Percentiles rank a stretch among this genome's conserved stretches.
These are phyloP conservation scores for Troides oblongomaculatus DNA, from an alignment of 2,888 invertebrate species.

Conservation along the genomic window DNA sequence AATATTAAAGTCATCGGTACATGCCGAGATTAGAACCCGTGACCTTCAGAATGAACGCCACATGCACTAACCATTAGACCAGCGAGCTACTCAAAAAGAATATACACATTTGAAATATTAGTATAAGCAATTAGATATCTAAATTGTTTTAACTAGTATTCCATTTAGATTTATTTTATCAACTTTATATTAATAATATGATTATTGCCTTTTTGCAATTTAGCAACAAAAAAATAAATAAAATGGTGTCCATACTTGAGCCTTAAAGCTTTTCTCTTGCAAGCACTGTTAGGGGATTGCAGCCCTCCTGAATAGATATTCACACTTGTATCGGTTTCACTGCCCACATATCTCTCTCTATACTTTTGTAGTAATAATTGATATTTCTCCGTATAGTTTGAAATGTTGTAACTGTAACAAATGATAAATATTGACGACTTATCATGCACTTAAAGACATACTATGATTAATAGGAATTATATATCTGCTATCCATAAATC, in stretches of 20 bases:
- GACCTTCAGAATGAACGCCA: no score
- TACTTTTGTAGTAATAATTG: conserved; percentile 84
- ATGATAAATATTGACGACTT: conserved; percentile 2
- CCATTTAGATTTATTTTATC: not conserved
- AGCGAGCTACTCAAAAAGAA: no score
- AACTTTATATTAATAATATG: not conserved
- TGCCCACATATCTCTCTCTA: conserved; percentile 85
- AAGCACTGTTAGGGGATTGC: conserved; percentile 82
- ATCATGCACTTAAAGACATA: not conserved
- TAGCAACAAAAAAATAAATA: not conserved
- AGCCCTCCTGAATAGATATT: conserved; percentile 80
- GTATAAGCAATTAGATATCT: no score
- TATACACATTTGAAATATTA: no score
- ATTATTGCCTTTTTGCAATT: not conserved
- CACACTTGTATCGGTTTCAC: conserved; percentile 85
- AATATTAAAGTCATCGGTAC: no score
- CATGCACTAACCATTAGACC: no score
- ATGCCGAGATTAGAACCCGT: no score
- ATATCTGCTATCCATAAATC: no score
- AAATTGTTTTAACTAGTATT: no score
- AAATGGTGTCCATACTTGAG: conserved; percentile 65
- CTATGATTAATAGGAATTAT: no score
- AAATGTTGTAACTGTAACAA: conserved; percentile 84
- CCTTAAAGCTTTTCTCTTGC: conserved; percentile 79
- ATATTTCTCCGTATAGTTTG: conserved; percentile 84